Evolutionary conservation across 2,113 vertebrate species (phyloP).

Genomic region (Rhegmatorhina hoffmannsi): DNA sequence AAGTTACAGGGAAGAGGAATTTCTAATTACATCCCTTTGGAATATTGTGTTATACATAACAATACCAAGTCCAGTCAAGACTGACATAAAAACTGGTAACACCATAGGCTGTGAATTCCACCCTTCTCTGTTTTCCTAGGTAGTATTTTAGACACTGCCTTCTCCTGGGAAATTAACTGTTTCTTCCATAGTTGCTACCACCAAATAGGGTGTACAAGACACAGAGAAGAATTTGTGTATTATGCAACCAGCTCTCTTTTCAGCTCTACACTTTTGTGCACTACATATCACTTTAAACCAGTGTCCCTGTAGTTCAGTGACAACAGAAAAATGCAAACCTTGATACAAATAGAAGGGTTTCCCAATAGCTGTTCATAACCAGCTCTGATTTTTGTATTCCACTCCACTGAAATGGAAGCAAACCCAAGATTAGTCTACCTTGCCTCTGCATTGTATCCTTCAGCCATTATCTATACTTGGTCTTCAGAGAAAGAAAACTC

Average conservation of each 20-base stretch:
- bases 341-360: slow-evolving; percentile 31
- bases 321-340: slow-evolving; percentile 39
- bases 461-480: not conserved
- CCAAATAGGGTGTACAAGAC: not conserved
- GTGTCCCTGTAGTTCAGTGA: slow-evolving; percentile 4
- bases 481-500: not conserved
- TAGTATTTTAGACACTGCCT: not conserved
- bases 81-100: not conserved
- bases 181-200: slow-evolving; percentile 25
- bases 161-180: slow-evolving; percentile 29
- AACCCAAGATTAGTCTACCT: not conserved
- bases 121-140: not conserved
- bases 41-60: not conserved
- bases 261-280: not conserved
- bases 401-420: not conserved
- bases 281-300: slow-evolving; percentile 25
- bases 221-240: slow-evolving; percentile 25
- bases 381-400: not conserved
- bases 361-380: not conserved
- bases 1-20: not conserved
- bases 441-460: not conserved
- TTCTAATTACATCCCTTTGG: not conserved
- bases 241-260: not conserved
- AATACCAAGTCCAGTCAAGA: not conserved
- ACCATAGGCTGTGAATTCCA: not conserved